Evolutionary conservation across 2,888 invertebrate genomes (phyloP).

Genomic region (Ceramica pisi): DNA sequence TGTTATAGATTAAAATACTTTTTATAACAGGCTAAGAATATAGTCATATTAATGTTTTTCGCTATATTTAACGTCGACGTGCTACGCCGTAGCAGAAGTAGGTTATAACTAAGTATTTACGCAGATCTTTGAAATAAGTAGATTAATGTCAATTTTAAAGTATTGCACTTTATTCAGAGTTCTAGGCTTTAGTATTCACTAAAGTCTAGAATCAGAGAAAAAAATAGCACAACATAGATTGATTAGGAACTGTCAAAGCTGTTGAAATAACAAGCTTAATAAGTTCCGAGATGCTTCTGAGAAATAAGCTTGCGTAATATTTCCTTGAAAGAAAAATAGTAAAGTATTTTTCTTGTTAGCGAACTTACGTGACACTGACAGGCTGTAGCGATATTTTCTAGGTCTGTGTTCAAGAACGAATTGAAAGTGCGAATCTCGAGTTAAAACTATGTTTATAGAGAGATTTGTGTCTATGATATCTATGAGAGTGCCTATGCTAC

Average conservation of each 20-base stretch:
- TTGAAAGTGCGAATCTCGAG: not conserved
- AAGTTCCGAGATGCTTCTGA: conserved; percentile 15
- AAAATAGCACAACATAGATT: conserved; percentile 11
- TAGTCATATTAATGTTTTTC: not conserved
- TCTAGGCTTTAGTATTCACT: too few species aligned
- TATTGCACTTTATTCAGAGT: not conserved
- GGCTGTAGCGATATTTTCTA: conserved; percentile 11
- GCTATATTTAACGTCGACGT: not conserved
- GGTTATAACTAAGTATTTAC: not conserved
- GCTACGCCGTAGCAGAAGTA: not conserved
- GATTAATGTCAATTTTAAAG: not conserved
- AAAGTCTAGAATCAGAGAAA: not conserved
- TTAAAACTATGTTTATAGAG: conserved; percentile 11
- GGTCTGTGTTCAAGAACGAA: not conserved
- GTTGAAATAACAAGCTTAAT: conserved; percentile 19
- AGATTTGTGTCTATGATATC: not conserved
- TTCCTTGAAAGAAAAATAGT: conserved; percentile 39
- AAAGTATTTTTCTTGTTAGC: conserved; percentile 29
- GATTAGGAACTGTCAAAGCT: conserved; percentile 18
- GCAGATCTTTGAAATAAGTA: not conserved
- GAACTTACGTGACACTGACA: conserved; percentile 17
- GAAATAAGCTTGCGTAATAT: conserved; percentile 30
- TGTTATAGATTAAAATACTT: not conserved
- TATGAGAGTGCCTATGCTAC: too few species aligned
- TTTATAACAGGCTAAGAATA: not conserved